Conservation (phyloP, 2,797 vertebrate genomes). For the Oceanodroma leucorhoa region DNA sequence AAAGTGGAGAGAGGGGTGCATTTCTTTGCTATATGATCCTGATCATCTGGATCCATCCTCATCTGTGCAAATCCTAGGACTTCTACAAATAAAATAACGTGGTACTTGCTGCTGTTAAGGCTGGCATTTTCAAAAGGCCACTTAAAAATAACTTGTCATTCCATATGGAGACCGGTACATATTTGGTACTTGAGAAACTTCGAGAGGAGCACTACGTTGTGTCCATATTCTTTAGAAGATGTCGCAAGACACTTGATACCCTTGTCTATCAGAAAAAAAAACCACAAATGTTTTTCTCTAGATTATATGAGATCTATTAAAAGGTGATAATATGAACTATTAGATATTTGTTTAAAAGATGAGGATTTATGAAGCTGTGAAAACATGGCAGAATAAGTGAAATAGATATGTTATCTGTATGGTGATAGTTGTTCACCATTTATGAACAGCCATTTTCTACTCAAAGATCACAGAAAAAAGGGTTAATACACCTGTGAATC, state of each 20-base stretch:
- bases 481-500: not conserved
- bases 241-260: not conserved
- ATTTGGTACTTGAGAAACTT: not conserved
- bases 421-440: not conserved
- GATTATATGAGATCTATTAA: not conserved
- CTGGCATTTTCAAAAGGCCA: not conserved
- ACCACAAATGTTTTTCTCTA: not conserved
- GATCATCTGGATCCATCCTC: not conserved
- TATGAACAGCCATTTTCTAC: not conserved
- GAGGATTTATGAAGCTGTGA: not conserved
- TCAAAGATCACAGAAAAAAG: not conserved
- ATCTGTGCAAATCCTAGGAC: not conserved
- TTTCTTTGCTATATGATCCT: not conserved
- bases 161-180: not conserved
- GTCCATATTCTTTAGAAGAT: not conserved
- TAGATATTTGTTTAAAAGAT: not conserved
- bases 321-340: not conserved
- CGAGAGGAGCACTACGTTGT: fast-evolving
- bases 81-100: not conserved
- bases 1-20: not conserved
- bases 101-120: not conserved
- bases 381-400: not conserved
- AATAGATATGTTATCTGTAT: not conserved
- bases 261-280: not conserved
- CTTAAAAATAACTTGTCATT: not conserved